Base-by-base conservation (phyloP, 2,888 invertebrate species). In the Crioceris asparagi region DNA sequence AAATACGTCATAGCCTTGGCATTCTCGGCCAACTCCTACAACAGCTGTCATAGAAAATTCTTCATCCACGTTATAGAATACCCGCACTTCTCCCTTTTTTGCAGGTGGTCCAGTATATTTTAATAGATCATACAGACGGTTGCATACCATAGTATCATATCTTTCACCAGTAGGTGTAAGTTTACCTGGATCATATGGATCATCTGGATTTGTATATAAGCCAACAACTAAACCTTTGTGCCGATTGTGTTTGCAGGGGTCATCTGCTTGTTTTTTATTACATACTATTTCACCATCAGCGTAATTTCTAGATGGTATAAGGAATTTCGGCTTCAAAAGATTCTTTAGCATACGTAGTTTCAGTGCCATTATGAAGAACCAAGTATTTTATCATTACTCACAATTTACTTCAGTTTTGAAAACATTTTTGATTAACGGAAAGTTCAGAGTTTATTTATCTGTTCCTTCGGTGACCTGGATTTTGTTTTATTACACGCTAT, bases 11-110 rank as follows among this genome's bases (percentile, higher is more conserved):
- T 72, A 83, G 1, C 76, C 72, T 34, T 74, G 68, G 50, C 78
- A 78, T 53, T 77, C 75, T 35, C 70, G 69, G 4, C 85, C 86
- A 23, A 87, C 65, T 11, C 83, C 83, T n/a, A 79, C 78, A 4
- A 87, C 73, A 4, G 79, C 81, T 2, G 85, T 75, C 25, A 70
- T 75, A 1, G 72, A 72, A 54, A 74, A 82, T 18, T 70, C 65
- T 1, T 70, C 66, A 47, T 79, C 78, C 17, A 82, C 54, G 46
- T 74, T 76, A 53, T 72, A 82, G 51, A 80, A 74, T 7, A 79
- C 64, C 45, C 81, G 68, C 2, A 66, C 71, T 64, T 65, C 74
- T 54, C 55, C 75, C 54, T 62, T 63, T 57, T 40, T 70, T 62
- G 67, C 72, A 42, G 61, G 75, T 52, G 61, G 74, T 26, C 65